Conservation (phyloP, 2,113 vertebrate genomes). For the Columba janthina region DNA sequence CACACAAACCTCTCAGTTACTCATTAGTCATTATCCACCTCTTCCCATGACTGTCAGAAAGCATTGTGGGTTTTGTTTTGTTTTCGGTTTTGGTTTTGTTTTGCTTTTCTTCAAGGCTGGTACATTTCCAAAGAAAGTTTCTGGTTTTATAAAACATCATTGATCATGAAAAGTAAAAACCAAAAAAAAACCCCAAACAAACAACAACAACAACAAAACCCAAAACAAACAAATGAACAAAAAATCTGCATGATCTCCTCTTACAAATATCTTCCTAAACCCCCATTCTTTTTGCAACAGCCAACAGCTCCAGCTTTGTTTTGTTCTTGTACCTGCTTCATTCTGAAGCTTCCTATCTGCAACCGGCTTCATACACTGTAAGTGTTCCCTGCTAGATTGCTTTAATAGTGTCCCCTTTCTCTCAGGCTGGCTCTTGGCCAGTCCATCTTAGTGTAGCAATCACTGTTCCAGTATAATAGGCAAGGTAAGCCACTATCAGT, state of each 20-base stretch:
- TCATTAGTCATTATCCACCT: not conserved
- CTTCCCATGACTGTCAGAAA: not conserved
- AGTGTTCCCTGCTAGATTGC: not conserved
- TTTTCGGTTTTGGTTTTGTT: not conserved
- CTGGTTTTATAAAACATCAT: not conserved
- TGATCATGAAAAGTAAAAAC: not conserved
- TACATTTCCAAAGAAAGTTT: not conserved
- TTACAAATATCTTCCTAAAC: not conserved
- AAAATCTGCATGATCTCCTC: not conserved
- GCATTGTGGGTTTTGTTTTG: accelerated
- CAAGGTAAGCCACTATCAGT: not conserved
- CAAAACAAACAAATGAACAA: not conserved
- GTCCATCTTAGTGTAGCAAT: not conserved
- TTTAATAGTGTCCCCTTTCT: not conserved
- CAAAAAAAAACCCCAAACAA: too few species aligned
- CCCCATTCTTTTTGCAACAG: not conserved
- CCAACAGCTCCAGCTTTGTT: not conserved
- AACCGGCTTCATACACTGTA: not conserved
- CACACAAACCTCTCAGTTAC: not conserved
- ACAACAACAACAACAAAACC: too few species aligned
- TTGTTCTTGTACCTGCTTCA: not conserved
- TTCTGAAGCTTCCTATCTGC: not conserved
- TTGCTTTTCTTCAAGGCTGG: not conserved
- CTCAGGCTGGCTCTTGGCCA: not conserved
- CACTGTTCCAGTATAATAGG: not conserved